Evolutionary conservation across 2,797 vertebrate genomes (phyloP).

Genomic region (Nyctibius grandis): DNA sequence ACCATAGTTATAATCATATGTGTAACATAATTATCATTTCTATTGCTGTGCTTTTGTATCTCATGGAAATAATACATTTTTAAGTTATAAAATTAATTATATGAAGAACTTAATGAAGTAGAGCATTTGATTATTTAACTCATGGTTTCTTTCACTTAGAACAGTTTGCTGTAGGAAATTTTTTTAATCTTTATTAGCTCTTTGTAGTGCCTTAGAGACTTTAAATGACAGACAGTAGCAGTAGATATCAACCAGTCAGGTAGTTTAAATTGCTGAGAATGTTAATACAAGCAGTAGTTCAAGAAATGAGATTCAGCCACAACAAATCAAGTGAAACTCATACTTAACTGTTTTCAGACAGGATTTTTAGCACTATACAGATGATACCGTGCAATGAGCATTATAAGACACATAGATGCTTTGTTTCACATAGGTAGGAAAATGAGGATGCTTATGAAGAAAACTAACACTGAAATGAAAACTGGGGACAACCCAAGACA

Average conservation of each 20-base stretch:
- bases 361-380: not conserved
- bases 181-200: not conserved
- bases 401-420: not conserved
- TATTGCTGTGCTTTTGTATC: not conserved
- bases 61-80: not conserved
- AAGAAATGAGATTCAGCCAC: not conserved
- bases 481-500: not conserved
- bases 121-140: not conserved
- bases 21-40: accelerated
- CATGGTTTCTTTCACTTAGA: not conserved
- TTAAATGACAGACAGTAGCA: not conserved
- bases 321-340: not conserved
- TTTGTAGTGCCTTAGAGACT: not conserved
- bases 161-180: not conserved
- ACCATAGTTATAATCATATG: not conserved
- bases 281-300: not conserved
- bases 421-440: not conserved
- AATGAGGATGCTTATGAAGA: not conserved
- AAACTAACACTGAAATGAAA: not conserved
- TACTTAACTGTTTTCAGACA: not conserved
- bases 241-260: not conserved
- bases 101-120: not conserved
- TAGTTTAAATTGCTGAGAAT: not conserved
- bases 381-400: not conserved
- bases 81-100: not conserved